These are phyloP conservation scores for Drosophila lacertosa DNA, from an alignment of 1,140 invertebrate species.

Conservation along the genomic window DNA sequence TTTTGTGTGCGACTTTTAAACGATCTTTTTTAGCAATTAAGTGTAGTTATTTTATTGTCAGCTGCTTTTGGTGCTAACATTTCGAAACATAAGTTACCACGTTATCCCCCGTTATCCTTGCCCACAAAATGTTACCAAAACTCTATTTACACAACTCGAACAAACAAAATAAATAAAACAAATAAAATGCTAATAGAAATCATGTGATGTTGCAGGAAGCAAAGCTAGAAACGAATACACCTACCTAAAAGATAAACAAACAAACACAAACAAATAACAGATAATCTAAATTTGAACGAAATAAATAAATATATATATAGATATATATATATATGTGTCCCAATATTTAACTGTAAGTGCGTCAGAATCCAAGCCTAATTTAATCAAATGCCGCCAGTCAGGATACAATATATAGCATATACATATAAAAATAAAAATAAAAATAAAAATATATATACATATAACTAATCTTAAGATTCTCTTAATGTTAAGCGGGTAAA, in stretches of 20 bases:
- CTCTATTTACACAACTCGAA: conserved; percentile 43
- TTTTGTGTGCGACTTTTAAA: conserved; percentile 64
- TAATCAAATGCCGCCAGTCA: conserved; percentile 27
- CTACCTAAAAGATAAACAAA: conserved; percentile 55
- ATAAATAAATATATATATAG: conserved; percentile 22
- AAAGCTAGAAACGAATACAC: conserved; percentile 82
- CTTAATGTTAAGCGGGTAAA: conserved; percentile 28
- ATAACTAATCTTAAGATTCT: conserved; percentile 25
- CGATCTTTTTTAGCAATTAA: conserved; percentile 72
- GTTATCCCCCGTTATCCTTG: conserved; percentile 29
- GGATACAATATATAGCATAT: conserved; percentile 17
- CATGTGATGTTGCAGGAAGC: conserved; percentile 80
- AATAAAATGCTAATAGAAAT: conserved; percentile 47
- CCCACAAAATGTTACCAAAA: conserved; percentile 25
- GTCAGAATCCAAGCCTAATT: conserved; percentile 31
- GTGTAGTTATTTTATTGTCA: conserved; percentile 77
- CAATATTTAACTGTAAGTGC: conserved; percentile 28
- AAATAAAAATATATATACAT: conserved; percentile 6
- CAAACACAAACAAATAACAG: conserved; percentile 41
- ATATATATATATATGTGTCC: conserved; percentile 30
- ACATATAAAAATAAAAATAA: conserved; percentile 15
- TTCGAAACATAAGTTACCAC: conserved; percentile 58
- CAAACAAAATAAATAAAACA: conserved; percentile 19
- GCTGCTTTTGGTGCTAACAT: conserved; percentile 79
- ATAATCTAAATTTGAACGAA: conserved; percentile 27